Percentiles rank a stretch among this genome's conserved stretches.
These are phyloP conservation scores for Microcebus jonahi DNA, from an alignment of 2,113 vertebrate genomes.

Conservation along the genomic window DNA sequence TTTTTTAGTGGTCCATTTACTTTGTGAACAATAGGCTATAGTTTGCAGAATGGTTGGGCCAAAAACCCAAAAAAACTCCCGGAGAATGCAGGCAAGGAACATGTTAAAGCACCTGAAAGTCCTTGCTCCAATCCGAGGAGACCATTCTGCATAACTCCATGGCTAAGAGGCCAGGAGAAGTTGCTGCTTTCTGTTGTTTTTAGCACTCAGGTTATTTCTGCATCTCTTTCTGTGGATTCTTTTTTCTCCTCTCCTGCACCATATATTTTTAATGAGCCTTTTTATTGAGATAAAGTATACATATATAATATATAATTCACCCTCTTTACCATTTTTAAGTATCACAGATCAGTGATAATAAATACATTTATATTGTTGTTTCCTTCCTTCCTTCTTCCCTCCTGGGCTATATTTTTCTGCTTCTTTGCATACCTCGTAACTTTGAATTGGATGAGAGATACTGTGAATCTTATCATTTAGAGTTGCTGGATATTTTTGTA, in stretches of 20 bases:
- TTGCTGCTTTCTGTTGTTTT: neutral
- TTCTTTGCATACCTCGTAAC: neutral
- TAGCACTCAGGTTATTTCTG: neutral
- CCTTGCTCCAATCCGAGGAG: neutral
- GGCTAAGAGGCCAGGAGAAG: neutral
- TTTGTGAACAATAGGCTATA: neutral
- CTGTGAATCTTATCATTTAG: neutral
- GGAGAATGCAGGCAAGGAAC: neutral
- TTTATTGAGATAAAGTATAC: no score
- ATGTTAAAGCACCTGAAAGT: neutral
- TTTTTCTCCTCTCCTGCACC: neutral
- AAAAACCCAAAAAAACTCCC: neutral
- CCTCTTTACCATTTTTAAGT: no score
- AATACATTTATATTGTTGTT: neutral
- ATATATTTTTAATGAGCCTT: neutral
- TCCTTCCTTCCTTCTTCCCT: neutral
- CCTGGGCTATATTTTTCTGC: neutral
- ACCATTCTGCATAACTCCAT: fast-evolving
- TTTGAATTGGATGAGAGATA: neutral
- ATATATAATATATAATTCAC: no score
- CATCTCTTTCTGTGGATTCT: neutral
- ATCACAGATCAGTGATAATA: no score
- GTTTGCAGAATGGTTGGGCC: neutral
- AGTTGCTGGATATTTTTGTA: neutral
- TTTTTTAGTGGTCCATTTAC: neutral